Base-by-base conservation (phyloP, 1,140 invertebrate genomes). In the Pseudomyrmex sp. region DNA sequence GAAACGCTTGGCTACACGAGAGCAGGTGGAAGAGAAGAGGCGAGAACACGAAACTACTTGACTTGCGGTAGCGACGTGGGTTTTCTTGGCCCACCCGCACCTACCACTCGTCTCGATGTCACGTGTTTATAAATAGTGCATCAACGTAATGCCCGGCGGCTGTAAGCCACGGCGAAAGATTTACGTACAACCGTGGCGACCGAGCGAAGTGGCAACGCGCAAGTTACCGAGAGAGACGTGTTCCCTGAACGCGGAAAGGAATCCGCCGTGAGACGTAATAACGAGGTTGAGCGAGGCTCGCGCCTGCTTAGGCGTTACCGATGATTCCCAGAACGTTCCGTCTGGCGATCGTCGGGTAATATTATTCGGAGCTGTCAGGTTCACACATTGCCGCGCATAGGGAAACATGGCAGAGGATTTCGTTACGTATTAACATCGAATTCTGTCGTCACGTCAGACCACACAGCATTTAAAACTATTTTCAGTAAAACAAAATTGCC, bases 91-190 rank as follows among this genome's bases (percentile, higher is more conserved):
- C 93, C 93, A 93, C 93, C 93, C 92, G 92, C 93, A 89, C 90
- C 91, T 88, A 86, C 86, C 88, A 86, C 91, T 92, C 90, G 89
- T 87, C 91, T 79, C 90, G 90, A 86, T 93, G 93, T 93, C 91
- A 91, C 91, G 82, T 91, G 86, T 93, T 93, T 94, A 94, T 94
- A 94, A 94, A 94, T 94, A 94, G 93, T 91, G 88, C 91, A 91
- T 93, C 93, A 93, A 93, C 92, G 92, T 92, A 93, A 93, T 91
- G 87, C 91, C 70, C 62, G 86, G 83, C 90, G 90, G 86, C 90
- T 91, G 84, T 91, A 92, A 90, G 35, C 90, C 87, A 85, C 89
- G 86, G 44, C 86, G 90, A 92, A 90, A 93, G 91, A 94, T 93
- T 93, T 93, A 93, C 92, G 91, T 86, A 91, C 85, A 76, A 35